A percentile compares a stretch with the other conserved stretches of the same genome.
phyloP scores from a whole-genome alignment of 2,113 vertebrate species.

The Ceuthmochares aereus region DNA sequence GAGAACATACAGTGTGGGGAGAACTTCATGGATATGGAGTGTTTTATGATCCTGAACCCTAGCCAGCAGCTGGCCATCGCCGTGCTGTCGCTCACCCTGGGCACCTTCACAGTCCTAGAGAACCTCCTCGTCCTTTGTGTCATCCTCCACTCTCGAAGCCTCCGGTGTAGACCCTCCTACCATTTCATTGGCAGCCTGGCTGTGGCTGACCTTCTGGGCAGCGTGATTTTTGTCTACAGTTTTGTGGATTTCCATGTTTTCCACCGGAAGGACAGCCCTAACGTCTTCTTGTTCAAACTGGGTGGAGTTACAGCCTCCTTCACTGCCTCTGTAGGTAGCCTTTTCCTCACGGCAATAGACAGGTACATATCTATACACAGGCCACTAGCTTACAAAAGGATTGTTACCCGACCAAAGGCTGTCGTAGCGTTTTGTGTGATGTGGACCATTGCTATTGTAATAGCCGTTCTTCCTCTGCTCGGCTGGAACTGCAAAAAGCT shows the following conservation, averaged over 20 bases:
- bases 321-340: conserved; percentile 96
- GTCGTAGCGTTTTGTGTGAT: conserved; percentile 97
- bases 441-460: conserved; percentile 97
- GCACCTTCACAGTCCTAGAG: conserved; percentile 97
- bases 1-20: conserved; percentile 93
- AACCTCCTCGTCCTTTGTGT: conserved; percentile 95
- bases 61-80: conserved; percentile 96
- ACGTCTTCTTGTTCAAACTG: conserved; percentile 96
- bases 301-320: conserved; percentile 97
- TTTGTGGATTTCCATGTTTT: conserved; percentile 99
- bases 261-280: conserved; percentile 95
- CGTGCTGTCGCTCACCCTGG: conserved; percentile 91
- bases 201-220: conserved; percentile 94
- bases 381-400: conserved; percentile 94
- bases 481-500: conserved; percentile 99
- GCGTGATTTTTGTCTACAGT: conserved; percentile 98
- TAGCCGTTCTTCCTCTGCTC: conserved; percentile 94
- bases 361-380: conserved; percentile 98
- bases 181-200: conserved; percentile 98
- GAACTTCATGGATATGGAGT: conserved; percentile 99
- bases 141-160: conserved; percentile 93
- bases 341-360: conserved; percentile 98
- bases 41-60: conserved; percentile 98
- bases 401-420: conserved; percentile 96
- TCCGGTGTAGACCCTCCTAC: conserved; percentile 95